Evolutionary conservation across 2,113 vertebrate species (phyloP).

Genomic region (Oryzias melastigma): DNA sequence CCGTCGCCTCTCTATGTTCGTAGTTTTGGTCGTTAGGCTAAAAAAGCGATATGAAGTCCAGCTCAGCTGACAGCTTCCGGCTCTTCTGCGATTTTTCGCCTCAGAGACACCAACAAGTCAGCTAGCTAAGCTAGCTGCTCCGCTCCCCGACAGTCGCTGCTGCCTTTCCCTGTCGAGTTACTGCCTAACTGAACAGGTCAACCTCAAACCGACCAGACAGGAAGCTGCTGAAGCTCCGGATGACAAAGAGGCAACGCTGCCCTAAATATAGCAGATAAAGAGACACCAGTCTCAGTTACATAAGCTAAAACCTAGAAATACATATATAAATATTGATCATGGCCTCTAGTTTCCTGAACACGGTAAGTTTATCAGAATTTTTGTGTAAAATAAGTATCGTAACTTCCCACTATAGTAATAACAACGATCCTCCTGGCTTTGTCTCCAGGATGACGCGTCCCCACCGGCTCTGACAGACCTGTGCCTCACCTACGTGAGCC

Average conservation of each 20-base stretch:
- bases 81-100: conserved; percentile 22
- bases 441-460: conserved; percentile 88
- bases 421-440: background rate
- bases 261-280: too few relatives aligned
- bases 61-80: conserved; percentile 1
- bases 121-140: conserved; percentile 54
- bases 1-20: background rate
- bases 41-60: conserved; percentile 40
- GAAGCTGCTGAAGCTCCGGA: too few relatives aligned
- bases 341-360: conserved; percentile 57
- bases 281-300: background rate
- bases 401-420: too few relatives aligned
- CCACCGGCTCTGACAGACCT: conserved; percentile 91
- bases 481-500: conserved; percentile 91
- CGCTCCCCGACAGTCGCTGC: background rate
- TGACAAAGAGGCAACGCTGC: too few relatives aligned
- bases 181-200: background rate
- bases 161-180: conserved; percentile 3
- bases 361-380: conserved; percentile 48
- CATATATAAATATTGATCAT: conserved; percentile 18
- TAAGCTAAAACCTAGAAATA: conserved; percentile 17
- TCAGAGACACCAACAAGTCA: conserved; percentile 56
- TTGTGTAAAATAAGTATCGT: background rate
- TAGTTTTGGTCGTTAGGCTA: background rate
- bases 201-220: too few relatives aligned